These are phyloP conservation scores for Phaonia tiefii DNA, from an alignment of 2,888 invertebrate genomes.

Conservation along the genomic window DNA sequence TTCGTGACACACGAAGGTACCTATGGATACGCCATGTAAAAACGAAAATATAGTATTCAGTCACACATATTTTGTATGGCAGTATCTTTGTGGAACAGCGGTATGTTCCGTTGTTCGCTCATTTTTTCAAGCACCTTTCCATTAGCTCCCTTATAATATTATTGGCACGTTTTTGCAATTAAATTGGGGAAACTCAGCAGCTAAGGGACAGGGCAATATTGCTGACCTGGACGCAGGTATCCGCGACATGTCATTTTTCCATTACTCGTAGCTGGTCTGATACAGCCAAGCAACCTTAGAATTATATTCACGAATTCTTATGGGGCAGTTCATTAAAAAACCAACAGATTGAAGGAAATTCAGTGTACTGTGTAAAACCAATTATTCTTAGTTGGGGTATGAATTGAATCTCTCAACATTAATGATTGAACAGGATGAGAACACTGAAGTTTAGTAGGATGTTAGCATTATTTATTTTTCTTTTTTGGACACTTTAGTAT, in stretches of 20 bases:
- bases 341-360: constrained; percentile 7
- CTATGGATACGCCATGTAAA: not conserved
- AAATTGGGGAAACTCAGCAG: not conserved
- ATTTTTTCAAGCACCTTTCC: not conserved
- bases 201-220: too few species aligned
- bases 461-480: too few species aligned
- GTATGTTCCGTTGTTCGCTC: not conserved
- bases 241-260: too few species aligned
- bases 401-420: too few species aligned
- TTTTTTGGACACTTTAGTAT: constrained; percentile 11
- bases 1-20: too few species aligned
- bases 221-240: too few species aligned
- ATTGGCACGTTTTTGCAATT: constrained; percentile 7
- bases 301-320: too few species aligned
- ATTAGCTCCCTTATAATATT: not conserved
- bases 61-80: not conserved
- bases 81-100: not conserved
- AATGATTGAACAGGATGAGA: not conserved
- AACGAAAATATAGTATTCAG: not conserved
- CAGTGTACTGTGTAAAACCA: not conserved
- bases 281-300: too few species aligned
- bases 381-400: not conserved
- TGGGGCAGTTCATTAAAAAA: constrained; percentile 7
- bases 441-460: not conserved
- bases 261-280: too few species aligned